These are phyloP conservation scores for Stenoptilia bipunctidactyla DNA, from an alignment of 2,888 invertebrate genomes.

Conservation along the genomic window DNA sequence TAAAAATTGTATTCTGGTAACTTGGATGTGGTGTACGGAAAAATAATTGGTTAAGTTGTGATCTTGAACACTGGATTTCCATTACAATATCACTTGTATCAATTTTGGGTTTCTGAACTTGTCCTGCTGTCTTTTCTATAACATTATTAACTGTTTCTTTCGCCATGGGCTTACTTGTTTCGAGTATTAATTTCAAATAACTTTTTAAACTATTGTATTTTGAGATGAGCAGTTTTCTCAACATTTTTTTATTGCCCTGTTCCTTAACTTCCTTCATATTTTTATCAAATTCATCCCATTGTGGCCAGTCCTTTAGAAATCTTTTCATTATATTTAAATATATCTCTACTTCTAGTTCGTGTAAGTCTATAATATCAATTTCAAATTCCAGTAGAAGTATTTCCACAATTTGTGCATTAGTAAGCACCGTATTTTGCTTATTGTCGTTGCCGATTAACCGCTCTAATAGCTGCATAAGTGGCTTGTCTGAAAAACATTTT, in stretches of 20 bases:
- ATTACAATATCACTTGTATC: conserved; percentile 22
- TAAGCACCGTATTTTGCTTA: conserved; percentile 41
- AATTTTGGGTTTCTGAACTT: conserved; percentile 1
- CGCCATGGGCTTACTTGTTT: conserved; percentile 23
- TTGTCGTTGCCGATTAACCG: conserved; percentile 33
- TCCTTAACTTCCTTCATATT: conserved; percentile 25
- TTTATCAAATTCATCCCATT: conserved; percentile 45
- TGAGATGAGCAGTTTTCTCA: neutral
- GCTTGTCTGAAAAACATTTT: conserved; percentile 36
- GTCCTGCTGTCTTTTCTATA: conserved; percentile 8
- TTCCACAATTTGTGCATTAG: conserved; percentile 38
- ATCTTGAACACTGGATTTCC: conserved; percentile 28
- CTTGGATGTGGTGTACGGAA: conserved; percentile 22
- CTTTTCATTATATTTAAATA: conserved; percentile 45
- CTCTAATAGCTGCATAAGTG: conserved; percentile 39
- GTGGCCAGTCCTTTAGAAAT: conserved; percentile 49
- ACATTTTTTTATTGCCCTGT: conserved; percentile 12
- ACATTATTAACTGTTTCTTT: conserved; percentile 19
- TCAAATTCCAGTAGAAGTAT: conserved; percentile 40
- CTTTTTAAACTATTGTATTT: conserved; percentile 34
- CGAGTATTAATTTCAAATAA: conserved; percentile 30
- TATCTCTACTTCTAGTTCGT: conserved; percentile 39
- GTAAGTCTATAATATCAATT: conserved; percentile 25
- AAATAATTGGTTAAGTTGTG: conserved; percentile 30
- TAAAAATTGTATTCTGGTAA: conserved; percentile 30